A percentile compares a stretch with the other conserved stretches of the same genome.
Conservation (phyloP, 2,113 vertebrate species). For the Corythoichthys haematopterus region DNA sequence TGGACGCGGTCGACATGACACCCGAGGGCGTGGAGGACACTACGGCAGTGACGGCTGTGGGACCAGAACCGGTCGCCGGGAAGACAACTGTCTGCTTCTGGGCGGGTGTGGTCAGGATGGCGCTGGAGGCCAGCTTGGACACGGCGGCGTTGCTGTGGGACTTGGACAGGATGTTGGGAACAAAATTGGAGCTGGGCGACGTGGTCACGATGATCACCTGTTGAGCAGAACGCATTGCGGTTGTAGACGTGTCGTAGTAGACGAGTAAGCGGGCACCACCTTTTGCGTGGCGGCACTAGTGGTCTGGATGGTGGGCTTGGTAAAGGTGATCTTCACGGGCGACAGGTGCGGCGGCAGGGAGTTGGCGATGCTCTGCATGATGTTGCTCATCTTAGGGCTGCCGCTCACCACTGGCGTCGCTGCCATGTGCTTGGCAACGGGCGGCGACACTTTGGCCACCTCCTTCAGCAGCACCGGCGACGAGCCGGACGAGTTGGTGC, state of each 20-base stretch:
- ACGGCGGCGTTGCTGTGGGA: constrained; percentile 92
- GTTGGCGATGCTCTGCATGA: constrained; percentile 99
- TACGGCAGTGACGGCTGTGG: constrained; percentile 82
- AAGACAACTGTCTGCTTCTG: constrained; percentile 94
- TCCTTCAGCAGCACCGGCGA: constrained; percentile 94
- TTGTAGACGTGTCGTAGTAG: neutral
- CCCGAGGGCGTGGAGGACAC: constrained; percentile 86
- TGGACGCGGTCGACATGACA: constrained; percentile 91
- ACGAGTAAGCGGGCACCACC: constrained; percentile 45
- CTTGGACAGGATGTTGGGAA: constrained; percentile 98
- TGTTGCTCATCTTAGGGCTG: constrained; percentile 98
- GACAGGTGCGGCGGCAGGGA: constrained; percentile 97
- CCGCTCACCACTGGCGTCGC: constrained; percentile 86
- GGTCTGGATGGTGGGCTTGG: constrained; percentile 92
- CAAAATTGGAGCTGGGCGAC: constrained; percentile 93
- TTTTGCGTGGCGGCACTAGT: constrained; percentile 95
- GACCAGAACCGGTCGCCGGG: constrained; percentile 71
- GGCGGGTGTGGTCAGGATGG: constrained; percentile 79
- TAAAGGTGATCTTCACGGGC: constrained; percentile 98
- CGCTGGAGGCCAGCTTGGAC: constrained; percentile 87
- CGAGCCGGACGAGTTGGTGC: constrained; percentile 93
- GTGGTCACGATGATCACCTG: constrained; percentile 99
- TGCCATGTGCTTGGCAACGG: constrained; percentile 87
- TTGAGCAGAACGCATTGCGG: constrained; percentile 14
- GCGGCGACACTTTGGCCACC: constrained; percentile 81